These are phyloP conservation scores for Eriocheir sinensis DNA, from an alignment of 1,140 invertebrate genomes.

Conservation along the genomic window DNA sequence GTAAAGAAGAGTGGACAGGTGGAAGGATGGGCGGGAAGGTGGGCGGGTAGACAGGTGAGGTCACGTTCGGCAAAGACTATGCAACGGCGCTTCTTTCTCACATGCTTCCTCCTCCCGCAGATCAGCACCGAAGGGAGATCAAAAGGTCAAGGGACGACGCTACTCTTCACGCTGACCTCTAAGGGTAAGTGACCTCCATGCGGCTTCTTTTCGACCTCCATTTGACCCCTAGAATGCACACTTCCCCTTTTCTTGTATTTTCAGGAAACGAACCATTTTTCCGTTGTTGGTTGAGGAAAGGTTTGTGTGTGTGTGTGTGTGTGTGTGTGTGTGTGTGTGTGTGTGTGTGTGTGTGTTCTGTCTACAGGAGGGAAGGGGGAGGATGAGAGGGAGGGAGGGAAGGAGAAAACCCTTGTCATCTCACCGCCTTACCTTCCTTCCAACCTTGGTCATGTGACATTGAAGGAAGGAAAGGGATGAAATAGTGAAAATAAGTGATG, in stretches of 20 bases:
- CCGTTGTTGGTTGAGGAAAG: neutral
- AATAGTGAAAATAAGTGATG: too few species aligned
- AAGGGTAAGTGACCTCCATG: neutral
- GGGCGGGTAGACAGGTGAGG: neutral
- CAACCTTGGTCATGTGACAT: too few species aligned
- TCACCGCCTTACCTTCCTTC: neutral
- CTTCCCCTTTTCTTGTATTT: neutral
- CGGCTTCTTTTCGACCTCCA: neutral
- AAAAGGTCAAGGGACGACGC: neutral
- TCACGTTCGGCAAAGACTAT: neutral
- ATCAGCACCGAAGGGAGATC: neutral
- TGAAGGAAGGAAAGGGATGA: too few species aligned
- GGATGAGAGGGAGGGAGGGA: neutral
- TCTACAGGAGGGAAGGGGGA: neutral
- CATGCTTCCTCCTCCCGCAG: neutral
- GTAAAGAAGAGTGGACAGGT: too few species aligned
- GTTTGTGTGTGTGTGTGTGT: too few species aligned
- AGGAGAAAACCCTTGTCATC: neutral
- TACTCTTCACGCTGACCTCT: neutral
- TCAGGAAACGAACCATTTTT: too few species aligned
- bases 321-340: too few species aligned
- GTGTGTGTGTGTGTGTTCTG: too few species aligned
- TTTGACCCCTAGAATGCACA: neutral
- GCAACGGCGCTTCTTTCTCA: slow-evolving; percentile 4
- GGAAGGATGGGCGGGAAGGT: too few species aligned